A percentile compares a stretch with the other conserved stretches of the same genome.
Evolutionary conservation across 2,113 vertebrate genomes (phyloP).

Genomic region (Amphiprion percula): DNA sequence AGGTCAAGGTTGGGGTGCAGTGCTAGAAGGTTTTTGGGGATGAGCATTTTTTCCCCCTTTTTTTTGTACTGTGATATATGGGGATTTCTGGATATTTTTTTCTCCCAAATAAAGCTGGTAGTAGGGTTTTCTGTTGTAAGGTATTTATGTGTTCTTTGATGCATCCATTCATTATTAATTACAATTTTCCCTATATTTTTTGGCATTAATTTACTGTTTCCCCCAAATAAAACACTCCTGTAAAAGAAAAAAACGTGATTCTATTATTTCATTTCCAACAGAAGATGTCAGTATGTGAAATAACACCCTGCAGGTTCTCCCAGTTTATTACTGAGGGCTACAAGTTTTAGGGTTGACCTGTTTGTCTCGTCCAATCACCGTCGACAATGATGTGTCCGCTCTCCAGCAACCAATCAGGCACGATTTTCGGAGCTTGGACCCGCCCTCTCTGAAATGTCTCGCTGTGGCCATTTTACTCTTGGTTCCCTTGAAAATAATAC

Average conservation of each 20-base stretch:
- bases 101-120: conserved; percentile 67
- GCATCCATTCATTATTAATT: conserved; percentile 22
- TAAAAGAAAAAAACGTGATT: conserved; percentile 26
- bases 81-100: conserved; percentile 53
- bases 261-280: background rate
- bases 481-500: conserved; percentile 34
- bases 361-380: conserved; percentile 67
- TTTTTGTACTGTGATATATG: conserved; percentile 62
- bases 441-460: conserved; percentile 54
- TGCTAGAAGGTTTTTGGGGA: conserved; percentile 34
- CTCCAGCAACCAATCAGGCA: conserved; percentile 60
- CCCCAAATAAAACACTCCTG: conserved; percentile 22
- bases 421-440: background rate
- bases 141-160: conserved; percentile 52
- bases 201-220: conserved; percentile 31
- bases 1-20: conserved; percentile 51
- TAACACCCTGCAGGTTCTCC: background rate
- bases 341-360: background rate
- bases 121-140: conserved; percentile 56
- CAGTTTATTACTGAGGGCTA: background rate
- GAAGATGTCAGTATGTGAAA: background rate
- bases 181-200: conserved; percentile 20
- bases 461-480: conserved; percentile 83
- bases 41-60: background rate
- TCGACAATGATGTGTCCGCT: background rate